Evolutionary conservation across 2,888 invertebrate genomes (phyloP).

Genomic region (Platypus cylindrus): DNA sequence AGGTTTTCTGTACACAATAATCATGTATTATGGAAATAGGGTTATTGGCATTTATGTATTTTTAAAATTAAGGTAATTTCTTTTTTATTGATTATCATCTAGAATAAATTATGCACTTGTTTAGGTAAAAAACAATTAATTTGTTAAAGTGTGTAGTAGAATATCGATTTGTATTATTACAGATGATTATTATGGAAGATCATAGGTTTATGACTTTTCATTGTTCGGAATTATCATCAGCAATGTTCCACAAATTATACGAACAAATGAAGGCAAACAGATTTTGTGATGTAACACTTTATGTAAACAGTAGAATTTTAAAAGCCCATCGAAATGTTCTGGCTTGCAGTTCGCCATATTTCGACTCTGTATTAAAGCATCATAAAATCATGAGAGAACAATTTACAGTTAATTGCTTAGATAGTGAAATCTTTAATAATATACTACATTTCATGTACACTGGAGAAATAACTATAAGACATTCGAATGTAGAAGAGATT

Average conservation of each 20-base stretch:
- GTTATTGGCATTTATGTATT: no score
- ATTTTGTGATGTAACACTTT: conserved; percentile 48
- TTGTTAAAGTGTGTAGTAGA: neutral
- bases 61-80: no score
- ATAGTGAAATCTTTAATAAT: conserved; percentile 44
- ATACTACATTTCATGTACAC: conserved; percentile 55
- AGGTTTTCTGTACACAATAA: no score
- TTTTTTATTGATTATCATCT: no score
- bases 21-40: no score
- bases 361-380: conserved; percentile 46
- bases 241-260: conserved; percentile 32
- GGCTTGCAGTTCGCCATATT: conserved; percentile 50
- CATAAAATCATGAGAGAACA: conserved; percentile 41
- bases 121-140: neutral
- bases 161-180: conserved; percentile 12
- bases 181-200: conserved; percentile 29
- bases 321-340: conserved; percentile 49
- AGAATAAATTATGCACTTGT: no score
- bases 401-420: conserved; percentile 42
- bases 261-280: conserved; percentile 43
- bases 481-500: conserved; percentile 47
- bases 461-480: conserved; percentile 45
- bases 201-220: conserved; percentile 32
- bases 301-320: conserved; percentile 44
- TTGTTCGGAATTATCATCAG: conserved; percentile 29